phyloP scores from a whole-genome alignment of 2,797 vertebrate species.

The Babyrousa celebensis region DNA sequence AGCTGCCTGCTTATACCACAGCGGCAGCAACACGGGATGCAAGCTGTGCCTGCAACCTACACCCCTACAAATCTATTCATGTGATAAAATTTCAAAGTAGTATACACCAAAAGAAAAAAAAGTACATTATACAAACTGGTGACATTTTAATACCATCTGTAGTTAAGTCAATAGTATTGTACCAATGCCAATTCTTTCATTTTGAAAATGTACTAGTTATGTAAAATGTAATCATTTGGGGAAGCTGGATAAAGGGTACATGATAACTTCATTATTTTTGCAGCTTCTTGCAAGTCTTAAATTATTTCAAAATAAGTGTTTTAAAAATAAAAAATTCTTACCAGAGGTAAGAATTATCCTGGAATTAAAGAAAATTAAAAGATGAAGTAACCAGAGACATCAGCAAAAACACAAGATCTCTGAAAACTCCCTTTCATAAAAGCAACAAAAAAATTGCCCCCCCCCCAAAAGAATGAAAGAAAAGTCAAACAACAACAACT shows the following conservation, averaged over 20 bases:
- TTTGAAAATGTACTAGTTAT: conserved; percentile 3
- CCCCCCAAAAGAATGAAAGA: neutral
- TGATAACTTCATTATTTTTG: neutral
- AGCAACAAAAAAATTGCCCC: neutral
- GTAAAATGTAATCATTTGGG: neutral
- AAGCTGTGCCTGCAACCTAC: too few relatives aligned
- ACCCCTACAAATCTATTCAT: neutral
- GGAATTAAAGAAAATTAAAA: conserved; percentile 1
- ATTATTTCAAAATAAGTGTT: conserved; percentile 2
- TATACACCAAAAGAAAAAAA: neutral
- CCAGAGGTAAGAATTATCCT: neutral
- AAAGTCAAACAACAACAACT: neutral
- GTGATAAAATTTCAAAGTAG: neutral
- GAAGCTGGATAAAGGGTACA: neutral
- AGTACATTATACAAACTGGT: neutral
- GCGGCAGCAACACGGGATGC: too few relatives aligned
- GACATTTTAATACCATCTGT: neutral
- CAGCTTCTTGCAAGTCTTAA: neutral
- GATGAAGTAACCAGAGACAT: neutral
- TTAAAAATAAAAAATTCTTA: neutral
- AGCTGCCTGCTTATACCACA: too few relatives aligned
- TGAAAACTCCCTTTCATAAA: neutral
- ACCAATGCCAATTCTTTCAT: neutral
- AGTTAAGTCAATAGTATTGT: neutral
- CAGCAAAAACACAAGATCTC: neutral